phyloP scores from a whole-genome alignment of 1,140 invertebrate species.

The Gerris buenoi region DNA sequence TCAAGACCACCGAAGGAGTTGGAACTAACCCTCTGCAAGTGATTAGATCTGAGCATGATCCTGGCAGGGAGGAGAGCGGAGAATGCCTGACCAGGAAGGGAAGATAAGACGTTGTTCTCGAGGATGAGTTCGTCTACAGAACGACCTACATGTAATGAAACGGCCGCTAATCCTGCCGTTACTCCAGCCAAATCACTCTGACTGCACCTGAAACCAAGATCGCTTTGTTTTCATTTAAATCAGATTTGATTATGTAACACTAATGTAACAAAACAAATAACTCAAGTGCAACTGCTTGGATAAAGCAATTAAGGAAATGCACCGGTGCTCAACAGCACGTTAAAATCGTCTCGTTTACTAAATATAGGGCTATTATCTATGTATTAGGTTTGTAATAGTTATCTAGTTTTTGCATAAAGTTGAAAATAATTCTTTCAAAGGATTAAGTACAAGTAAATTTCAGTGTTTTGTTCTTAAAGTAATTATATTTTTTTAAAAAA shows the following conservation, averaged over 20 bases:
- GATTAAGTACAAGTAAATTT: no score
- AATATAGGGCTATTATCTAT: no score
- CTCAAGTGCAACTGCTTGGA: no score
- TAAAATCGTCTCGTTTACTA: no score
- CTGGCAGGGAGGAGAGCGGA: slow-evolving; percentile 54
- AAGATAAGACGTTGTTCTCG: slow-evolving; percentile 69
- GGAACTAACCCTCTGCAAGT: slow-evolving; percentile 59
- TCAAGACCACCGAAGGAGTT: slow-evolving; percentile 47
- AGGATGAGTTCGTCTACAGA: slow-evolving; percentile 70
- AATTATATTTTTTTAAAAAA: no score
- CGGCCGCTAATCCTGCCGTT: slow-evolving; percentile 49
- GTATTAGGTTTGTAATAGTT: no score
- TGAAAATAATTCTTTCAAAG: no score
- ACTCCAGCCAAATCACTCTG: slow-evolving; percentile 65
- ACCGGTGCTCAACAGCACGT: no score
- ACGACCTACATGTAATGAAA: slow-evolving; percentile 46
- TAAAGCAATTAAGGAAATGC: no score
- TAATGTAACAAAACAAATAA: not conserved
- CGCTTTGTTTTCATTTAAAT: no score
- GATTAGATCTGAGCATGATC: slow-evolving; percentile 67
- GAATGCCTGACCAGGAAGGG: slow-evolving; percentile 61
- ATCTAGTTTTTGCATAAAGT: no score
- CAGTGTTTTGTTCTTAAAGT: no score
- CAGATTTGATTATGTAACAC: not conserved
- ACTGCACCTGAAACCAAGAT: slow-evolving; percentile 50